Base-by-base conservation (phyloP, 2,888 invertebrate genomes). In the Aromia moschata region DNA sequence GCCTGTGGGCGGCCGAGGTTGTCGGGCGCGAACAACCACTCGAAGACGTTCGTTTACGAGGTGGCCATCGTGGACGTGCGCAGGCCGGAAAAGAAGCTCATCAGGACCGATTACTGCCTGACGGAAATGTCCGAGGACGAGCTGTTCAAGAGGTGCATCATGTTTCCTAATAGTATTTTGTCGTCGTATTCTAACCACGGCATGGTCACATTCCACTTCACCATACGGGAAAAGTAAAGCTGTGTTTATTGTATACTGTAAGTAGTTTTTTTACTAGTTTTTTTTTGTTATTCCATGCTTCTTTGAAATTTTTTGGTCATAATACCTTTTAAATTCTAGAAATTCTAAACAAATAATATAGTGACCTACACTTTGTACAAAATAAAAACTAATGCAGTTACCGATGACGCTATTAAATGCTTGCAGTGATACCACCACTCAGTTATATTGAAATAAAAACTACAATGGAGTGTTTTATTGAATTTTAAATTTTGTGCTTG, bases 1-100 rank as follows among this genome's bases (percentile, higher is more conserved):
- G 73, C 45, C 69, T 75, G 55, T 76, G 75, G 75, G 74, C 74
- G 3, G 74, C 73, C 3, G 76, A 77, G 49, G 61, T 72, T n/a
- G 1, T 63, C 74, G 5, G 72, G 75, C 1, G 61, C 64, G 9
- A 68, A 68, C 31, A 69, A 67, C 9, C 68, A 70, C n/a, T 57
- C 64, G 5, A 68, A 71, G 45, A 71, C 70, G 12, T 76, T 71
- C 41, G 65, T 72, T 9, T 76, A 72, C 51, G 74, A 76, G 54
- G 71, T 77, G 16, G 68, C 70, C 3, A 67, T 76, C 14, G 69
- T 74, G 12, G 75, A 76, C 57, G 65, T 68, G 59, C 62, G 70
- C n/a, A 69, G 71, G 51, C 70, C 72, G 2, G 71, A 73, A 54
- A 70, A 73, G 47, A 72, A 69, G 38, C 55, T 77, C 11, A 74